Evolutionary conservation across 1,140 invertebrate genomes (phyloP).

Genomic region (Cardiocondyla obscurior): DNA sequence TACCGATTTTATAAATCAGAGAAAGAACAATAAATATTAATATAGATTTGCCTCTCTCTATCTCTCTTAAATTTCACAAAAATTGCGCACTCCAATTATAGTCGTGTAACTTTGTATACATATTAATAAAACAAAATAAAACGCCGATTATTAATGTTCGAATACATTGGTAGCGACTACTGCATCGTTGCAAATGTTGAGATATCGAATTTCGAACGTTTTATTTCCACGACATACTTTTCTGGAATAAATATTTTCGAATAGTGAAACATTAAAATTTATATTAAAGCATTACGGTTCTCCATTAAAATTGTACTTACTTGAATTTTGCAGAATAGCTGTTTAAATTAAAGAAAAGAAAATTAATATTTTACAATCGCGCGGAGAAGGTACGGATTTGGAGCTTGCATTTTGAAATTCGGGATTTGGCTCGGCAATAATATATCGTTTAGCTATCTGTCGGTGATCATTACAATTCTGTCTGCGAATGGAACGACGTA

Average conservation of each 20-base stretch:
- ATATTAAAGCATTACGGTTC: background rate
- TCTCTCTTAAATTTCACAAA: background rate
- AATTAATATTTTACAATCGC: background rate
- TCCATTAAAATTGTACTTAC: background rate
- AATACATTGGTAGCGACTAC: background rate
- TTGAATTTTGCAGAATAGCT: background rate
- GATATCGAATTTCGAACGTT: background rate
- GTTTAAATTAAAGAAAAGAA: background rate
- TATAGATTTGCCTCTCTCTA: background rate
- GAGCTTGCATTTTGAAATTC: background rate
- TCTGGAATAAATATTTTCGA: background rate
- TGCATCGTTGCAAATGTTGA: background rate
- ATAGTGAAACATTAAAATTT: background rate
- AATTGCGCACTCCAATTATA: background rate
- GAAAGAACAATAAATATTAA: background rate
- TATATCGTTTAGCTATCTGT: background rate
- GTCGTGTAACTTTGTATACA: background rate
- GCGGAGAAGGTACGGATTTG: background rate
- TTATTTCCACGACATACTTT: background rate
- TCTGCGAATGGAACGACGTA: background rate
- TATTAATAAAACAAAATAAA: background rate
- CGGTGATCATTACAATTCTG: background rate
- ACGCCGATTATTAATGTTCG: background rate
- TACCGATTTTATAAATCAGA: background rate
- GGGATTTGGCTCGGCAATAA: background rate